Base-by-base conservation (phyloP, 2,888 invertebrate genomes). In the Pterostichus madidus region DNA sequence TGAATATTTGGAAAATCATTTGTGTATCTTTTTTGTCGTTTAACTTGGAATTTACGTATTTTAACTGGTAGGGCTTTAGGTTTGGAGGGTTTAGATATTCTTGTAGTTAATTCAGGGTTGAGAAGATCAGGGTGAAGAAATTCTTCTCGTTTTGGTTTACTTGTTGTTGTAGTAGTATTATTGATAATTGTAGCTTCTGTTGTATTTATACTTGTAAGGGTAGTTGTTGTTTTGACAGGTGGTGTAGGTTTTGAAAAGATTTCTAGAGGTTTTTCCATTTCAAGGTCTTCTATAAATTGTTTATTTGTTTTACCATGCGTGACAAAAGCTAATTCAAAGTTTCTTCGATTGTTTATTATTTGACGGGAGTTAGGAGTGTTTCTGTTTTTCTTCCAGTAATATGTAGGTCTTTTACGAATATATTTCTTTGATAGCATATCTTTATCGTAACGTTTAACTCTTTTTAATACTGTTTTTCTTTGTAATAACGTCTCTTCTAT, bases 1-100 rank as follows among this genome's bases (percentile, higher is more conserved):
- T 86, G 80, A 0, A 87, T 84, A 75, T 87, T 84, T 15, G 86
- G 87, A 80, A 86, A 85, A 77, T 87, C 87, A 68, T 86, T 86
- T 1, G 85, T 82, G 52, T 84, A 86, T 31, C 87, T 82, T 84
- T 85, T 86, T 0, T 10, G 59, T 15, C 86, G 80, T n/a, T 76
- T 80, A 10, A 39, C 15, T 61, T 75, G 75, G 61, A 77, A 59
- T 79, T 82, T 82, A 17, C 31, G 11, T 4, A 77, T 61, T 49
- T 77, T 71, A 15, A 52, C 64, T 59, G 49, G 71, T 13, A 44
- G 52, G 0, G 32, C n/a, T 82, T 83, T 84, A 24, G 68, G 76
- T 5, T 68, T 15, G 2, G 68, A 15, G 35, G 75, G 61, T 76
- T 83, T 83, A 8, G 59, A 32, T 35, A 32, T 8, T 73, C 73